Conservation (phyloP, 2,113 vertebrate genomes). For the Phodopus roborovskii region DNA sequence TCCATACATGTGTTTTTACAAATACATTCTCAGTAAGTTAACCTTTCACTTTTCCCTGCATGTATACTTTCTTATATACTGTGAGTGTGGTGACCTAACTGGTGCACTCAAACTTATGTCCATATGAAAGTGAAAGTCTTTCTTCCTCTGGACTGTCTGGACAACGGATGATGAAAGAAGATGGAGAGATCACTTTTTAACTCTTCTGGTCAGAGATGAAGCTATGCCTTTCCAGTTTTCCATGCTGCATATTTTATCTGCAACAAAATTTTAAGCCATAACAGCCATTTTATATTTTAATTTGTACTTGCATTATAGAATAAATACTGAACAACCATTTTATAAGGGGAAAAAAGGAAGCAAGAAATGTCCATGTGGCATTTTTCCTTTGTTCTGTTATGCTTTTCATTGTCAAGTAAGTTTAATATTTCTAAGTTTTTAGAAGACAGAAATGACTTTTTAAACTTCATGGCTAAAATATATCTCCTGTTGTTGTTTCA, state of each 20-base stretch:
- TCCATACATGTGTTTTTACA: constrained; percentile 90
- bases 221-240: constrained; percentile 88
- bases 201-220: constrained; percentile 96
- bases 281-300: constrained; percentile 88
- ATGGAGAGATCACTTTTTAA: constrained; percentile 86
- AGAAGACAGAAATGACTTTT: neutral
- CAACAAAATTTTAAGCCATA: constrained; percentile 90
- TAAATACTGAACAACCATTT: neutral
- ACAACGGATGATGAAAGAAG: constrained; percentile 91
- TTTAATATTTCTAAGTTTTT: neutral
- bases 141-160: constrained; percentile 92
- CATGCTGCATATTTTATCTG: constrained; percentile 88
- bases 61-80: constrained; percentile 93
- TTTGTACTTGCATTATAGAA: constrained; percentile 79
- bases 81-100: constrained; percentile 93
- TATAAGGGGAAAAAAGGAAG: neutral
- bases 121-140: constrained; percentile 89
- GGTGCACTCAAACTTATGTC: constrained; percentile 90
- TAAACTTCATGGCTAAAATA: neutral
- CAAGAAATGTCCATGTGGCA: neutral
- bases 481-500: neutral
- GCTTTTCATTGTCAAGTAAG: neutral
- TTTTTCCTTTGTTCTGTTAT: neutral
- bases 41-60: constrained; percentile 91
- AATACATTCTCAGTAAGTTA: constrained; percentile 92